These are phyloP conservation scores for Leptinotarsa tumamoca DNA, from an alignment of 2,888 invertebrate genomes.

Conservation along the genomic window DNA sequence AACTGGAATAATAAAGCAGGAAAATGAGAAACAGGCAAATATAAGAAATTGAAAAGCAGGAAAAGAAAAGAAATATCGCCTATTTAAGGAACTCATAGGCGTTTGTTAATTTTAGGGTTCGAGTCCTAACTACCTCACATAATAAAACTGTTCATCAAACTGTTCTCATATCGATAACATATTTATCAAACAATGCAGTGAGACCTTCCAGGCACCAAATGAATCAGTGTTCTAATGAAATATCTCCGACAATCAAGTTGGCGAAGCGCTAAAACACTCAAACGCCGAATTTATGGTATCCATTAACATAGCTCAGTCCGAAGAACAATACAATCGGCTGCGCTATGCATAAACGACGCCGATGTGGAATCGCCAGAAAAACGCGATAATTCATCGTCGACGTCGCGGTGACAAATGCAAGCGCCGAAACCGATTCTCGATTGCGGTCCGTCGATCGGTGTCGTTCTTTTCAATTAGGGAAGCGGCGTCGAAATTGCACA, in stretches of 20 bases:
- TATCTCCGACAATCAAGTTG: background rate
- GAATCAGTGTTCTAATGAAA: conserved; percentile 2
- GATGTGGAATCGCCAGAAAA: background rate
- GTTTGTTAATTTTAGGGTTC: too few species aligned
- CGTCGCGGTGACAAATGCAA: conserved; percentile 9
- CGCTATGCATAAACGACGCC: conserved; percentile 9
- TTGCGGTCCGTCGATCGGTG: background rate
- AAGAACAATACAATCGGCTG: conserved; percentile 5
- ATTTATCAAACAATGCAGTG: background rate
- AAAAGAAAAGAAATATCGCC: too few species aligned
- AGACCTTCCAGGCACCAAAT: background rate
- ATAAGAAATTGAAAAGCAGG: too few species aligned
- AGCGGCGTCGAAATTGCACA: background rate
- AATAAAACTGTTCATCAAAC: too few species aligned
- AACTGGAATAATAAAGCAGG: too few species aligned
- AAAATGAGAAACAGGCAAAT: too few species aligned
- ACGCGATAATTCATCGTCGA: conserved; percentile 1
- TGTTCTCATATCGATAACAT: background rate
- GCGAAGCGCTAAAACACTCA: conserved; percentile 2
- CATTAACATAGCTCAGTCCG: conserved; percentile 21
- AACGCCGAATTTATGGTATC: conserved; percentile 22
- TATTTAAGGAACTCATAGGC: too few species aligned
- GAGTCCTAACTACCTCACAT: too few species aligned
- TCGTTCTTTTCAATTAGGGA: conserved; percentile 12
- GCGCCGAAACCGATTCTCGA: background rate